Evolutionary conservation across 1,140 invertebrate species (phyloP).

Genomic region (Drosophila sturtevanti): DNA sequence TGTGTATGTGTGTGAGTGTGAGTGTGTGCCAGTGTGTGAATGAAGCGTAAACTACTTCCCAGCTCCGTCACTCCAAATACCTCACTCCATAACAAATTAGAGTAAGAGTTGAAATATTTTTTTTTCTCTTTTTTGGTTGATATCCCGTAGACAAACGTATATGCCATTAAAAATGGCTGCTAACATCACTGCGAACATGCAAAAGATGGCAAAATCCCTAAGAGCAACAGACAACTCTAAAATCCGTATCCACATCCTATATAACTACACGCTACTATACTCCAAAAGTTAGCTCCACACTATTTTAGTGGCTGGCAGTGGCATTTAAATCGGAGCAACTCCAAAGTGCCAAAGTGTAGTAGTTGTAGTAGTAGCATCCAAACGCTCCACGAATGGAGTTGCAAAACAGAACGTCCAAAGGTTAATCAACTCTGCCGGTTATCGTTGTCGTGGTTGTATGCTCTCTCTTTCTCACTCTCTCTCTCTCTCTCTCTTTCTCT

Average conservation of each 20-base stretch:
- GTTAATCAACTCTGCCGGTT: conserved; percentile 78
- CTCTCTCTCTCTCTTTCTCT: conserved; percentile 23
- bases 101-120: conserved; percentile 3
- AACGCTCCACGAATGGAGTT: conserved; percentile 70
- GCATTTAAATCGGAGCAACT: conserved; percentile 73
- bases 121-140: not conserved
- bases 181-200: conserved; percentile 74
- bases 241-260: conserved; percentile 24
- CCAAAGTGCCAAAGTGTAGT: conserved; percentile 16
- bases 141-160: conserved; percentile 33
- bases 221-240: conserved; percentile 64
- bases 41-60: conserved; percentile 24
- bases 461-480: conserved; percentile 19
- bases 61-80: not conserved
- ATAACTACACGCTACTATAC: too few species aligned
- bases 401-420: conserved; percentile 81
- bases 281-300: conserved; percentile 20
- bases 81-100: not conserved
- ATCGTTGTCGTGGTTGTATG: not conserved
- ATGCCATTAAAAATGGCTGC: conserved; percentile 77
- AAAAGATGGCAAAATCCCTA: conserved; percentile 13
- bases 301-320: not conserved
- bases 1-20: not conserved
- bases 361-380: too few species aligned
- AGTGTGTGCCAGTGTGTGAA: conserved; percentile 26